These are phyloP conservation scores for Zaprionus kolodkinae DNA, from an alignment of 1,140 invertebrate species.

Conservation along the genomic window DNA sequence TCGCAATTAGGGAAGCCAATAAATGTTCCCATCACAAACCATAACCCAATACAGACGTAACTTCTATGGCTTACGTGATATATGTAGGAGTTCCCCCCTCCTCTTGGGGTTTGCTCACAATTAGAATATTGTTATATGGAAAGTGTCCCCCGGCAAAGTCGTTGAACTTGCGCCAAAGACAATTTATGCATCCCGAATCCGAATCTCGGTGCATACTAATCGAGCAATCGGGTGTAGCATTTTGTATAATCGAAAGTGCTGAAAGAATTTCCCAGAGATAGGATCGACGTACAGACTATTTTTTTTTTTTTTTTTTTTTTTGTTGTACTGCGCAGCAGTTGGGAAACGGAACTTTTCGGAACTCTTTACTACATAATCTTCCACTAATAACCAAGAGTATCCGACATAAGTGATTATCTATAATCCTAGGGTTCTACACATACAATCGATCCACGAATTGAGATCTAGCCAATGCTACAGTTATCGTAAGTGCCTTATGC, in stretches of 20 bases:
- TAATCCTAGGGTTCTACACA: too few species aligned
- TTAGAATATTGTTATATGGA: slow-evolving; percentile 21
- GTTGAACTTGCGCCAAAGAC: slow-evolving; percentile 18
- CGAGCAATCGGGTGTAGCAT: slow-evolving; percentile 4
- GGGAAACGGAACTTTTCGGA: background rate
- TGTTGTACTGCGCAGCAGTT: background rate
- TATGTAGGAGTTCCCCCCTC: background rate
- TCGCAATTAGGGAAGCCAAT: slow-evolving; percentile 22
- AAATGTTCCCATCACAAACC: background rate
- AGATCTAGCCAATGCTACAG: slow-evolving; percentile 15
- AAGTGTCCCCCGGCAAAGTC: slow-evolving; percentile 37
- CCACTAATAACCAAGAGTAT: background rate
- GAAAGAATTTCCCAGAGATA: background rate
- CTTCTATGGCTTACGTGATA: slow-evolving; percentile 29
- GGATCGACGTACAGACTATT: background rate
- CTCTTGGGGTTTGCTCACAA: background rate
- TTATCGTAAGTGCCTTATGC: slow-evolving; percentile 15
- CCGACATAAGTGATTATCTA: too few species aligned
- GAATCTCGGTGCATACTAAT: slow-evolving; percentile 33
- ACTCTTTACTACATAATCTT: background rate
- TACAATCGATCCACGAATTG: slow-evolving; percentile 10
- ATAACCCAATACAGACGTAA: slow-evolving; percentile 1
- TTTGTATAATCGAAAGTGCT: slow-evolving; percentile 15
- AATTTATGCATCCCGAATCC: slow-evolving; percentile 43
- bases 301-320: too few species aligned